These are phyloP conservation scores for Nycteola revayana DNA, from an alignment of 2,888 invertebrate genomes.

Conservation along the genomic window DNA sequence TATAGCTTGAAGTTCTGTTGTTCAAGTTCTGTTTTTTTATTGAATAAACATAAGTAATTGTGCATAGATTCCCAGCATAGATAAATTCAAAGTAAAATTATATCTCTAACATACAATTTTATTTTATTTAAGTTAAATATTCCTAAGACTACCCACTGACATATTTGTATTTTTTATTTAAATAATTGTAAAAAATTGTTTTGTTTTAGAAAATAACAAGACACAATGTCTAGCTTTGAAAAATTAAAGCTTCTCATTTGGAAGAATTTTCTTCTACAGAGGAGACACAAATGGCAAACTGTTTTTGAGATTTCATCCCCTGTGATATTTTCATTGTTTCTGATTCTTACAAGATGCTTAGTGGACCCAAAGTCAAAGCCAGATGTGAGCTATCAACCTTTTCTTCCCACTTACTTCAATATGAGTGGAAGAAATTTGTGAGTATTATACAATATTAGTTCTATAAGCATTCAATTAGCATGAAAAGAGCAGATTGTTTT, in stretches of 20 bases:
- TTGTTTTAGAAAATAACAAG: neutral
- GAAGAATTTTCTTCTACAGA: slow-evolving; percentile 92
- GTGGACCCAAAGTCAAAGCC: slow-evolving; percentile 83
- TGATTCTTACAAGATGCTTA: slow-evolving; percentile 87
- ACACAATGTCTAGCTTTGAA: slow-evolving; percentile 66
- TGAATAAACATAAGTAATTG: too few species aligned
- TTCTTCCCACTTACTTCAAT: slow-evolving; percentile 69
- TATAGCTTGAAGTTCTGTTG: too few species aligned
- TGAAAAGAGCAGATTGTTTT: too few species aligned
- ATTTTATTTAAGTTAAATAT: too few species aligned
- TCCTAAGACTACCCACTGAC: too few species aligned
- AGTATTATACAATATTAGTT: slow-evolving; percentile 36
- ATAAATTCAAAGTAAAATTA: too few species aligned
- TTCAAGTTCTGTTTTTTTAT: too few species aligned
- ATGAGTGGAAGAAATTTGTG: slow-evolving; percentile 61
- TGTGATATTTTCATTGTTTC: slow-evolving; percentile 85
- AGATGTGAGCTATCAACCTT: slow-evolving; percentile 54
- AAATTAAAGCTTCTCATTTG: slow-evolving; percentile 88
- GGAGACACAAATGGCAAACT: slow-evolving; percentile 87
- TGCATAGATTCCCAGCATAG: too few species aligned
- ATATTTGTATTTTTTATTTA: too few species aligned
- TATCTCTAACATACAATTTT: too few species aligned
- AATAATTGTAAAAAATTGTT: too few species aligned
- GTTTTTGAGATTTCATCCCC: slow-evolving; percentile 87
- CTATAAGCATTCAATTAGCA: too few species aligned